phyloP scores from a whole-genome alignment of 2,113 vertebrate species.

The Anhinga rufa region DNA sequence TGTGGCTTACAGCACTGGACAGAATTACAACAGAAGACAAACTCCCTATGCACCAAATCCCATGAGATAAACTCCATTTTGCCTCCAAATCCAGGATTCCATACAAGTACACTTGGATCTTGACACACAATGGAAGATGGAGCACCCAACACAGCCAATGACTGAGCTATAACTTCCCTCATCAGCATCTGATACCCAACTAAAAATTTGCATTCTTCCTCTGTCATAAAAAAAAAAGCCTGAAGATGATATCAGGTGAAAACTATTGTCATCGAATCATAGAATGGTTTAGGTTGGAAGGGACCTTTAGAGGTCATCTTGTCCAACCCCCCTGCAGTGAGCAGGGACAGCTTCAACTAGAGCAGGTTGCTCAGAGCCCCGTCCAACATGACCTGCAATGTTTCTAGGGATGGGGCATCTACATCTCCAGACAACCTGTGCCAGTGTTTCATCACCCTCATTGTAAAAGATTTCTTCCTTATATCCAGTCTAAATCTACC shows the following conservation, averaged over 20 bases:
- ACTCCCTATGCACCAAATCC: background rate
- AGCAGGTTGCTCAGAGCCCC: no score
- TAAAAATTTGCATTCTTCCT: background rate
- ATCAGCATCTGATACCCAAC: background rate
- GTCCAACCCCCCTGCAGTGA: no score
- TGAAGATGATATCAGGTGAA: background rate
- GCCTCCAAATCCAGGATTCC: background rate
- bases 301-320: no score
- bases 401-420: no score
- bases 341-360: no score
- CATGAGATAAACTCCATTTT: accelerated
- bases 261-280: background rate
- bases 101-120: background rate
- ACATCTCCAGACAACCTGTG: no score
- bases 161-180: background rate
- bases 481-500: no score
- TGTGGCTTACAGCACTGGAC: background rate
- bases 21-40: background rate
- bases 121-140: accelerated
- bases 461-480: no score
- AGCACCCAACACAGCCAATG: background rate
- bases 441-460: no score
- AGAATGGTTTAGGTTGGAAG: no score
- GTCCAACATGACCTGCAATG: no score
- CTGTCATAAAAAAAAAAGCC: background rate